Base-by-base conservation (phyloP, 2,888 invertebrate species). In the Germaria angustata region DNA sequence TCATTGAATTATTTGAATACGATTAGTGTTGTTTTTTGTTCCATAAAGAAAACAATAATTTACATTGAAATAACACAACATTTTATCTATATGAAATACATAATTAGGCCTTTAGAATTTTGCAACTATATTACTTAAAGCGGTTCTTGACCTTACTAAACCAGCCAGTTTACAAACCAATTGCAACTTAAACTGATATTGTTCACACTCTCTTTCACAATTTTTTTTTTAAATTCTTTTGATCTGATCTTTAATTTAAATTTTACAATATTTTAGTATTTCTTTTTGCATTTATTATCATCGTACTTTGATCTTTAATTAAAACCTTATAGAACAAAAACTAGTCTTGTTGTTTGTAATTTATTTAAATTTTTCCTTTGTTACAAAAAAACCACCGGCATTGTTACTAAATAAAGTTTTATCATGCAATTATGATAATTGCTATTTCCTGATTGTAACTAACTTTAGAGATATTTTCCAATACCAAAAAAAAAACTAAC, bases 401-500 rank as follows among this genome's bases (percentile, higher is more conserved):
- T 53, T 71, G 61, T 78, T 44, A 49, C 55, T 63, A 61, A 46
- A 63, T 46, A 63, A 53, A 78, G 32, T 61, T 61, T 57, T 66
- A 20, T 32, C 41, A 57, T 65, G 75, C 51, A 80, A 80, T 75
- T 63, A 75, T 69, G 22, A 75, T 80, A 80, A 80, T 80, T 80
- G 75, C 75, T 13, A 75, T 80, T 80, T 80, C 80, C 80, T 80
- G 75, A 80, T 75, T 57, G 65, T 75, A 71, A 36, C 24, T 36
- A 46, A 41, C 44, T 24, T 69, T 69, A 77, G 61, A 78, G 69
- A 77, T 53, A 77, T 57, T 57, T 65, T 65, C 44, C 28, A 53
- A 53, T 44, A 44, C 2, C 28, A 17, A 13, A 2, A 0, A 13
- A 53, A 28, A 20, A 51, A 44, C n/a, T 39, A 68, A 71, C 9